phyloP scores from a whole-genome alignment of 2,113 vertebrate genomes.

The Etheostoma spectabile region DNA sequence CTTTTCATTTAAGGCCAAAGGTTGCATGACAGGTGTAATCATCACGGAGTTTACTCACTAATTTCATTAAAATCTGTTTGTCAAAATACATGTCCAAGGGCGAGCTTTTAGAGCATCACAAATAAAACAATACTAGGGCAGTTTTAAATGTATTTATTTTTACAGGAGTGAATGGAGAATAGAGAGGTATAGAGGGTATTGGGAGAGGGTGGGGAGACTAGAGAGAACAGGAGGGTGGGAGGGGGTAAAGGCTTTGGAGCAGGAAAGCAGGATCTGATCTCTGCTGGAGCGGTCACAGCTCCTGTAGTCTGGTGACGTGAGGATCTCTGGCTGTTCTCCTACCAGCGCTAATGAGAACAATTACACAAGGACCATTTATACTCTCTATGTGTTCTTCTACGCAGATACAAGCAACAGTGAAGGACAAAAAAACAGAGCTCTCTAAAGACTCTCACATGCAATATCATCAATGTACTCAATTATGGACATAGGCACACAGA shows the following conservation, averaged over 20 bases:
- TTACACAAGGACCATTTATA: conserved; percentile 66
- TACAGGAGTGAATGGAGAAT: background rate
- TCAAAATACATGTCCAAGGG: background rate
- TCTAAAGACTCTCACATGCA: conserved; percentile 20
- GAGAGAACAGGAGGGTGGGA: background rate
- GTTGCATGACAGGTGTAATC: background rate
- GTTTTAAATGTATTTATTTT: background rate
- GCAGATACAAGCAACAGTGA: conserved; percentile 19
- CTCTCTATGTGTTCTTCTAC: conserved; percentile 24
- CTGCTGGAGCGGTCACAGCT: conserved; percentile 62
- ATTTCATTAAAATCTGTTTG: background rate
- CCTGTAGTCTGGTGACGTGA: conserved; percentile 34
- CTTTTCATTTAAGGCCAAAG: too few relatives aligned
- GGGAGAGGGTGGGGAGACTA: background rate
- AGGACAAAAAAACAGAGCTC: conserved; percentile 11
- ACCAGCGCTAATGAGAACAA: conserved; percentile 64
- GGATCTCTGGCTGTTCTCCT: conserved; percentile 45
- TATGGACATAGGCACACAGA: background rate
- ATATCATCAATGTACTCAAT: conserved; percentile 4
- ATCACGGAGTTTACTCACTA: background rate
- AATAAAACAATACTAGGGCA: background rate
- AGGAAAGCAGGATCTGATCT: conserved; percentile 49
- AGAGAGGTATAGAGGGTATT: background rate
- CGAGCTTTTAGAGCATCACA: background rate
- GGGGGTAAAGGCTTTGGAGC: conserved; percentile 41